Evolutionary conservation across 2,113 vertebrate genomes (phyloP).

Genomic region (Tetrax tetrax): DNA sequence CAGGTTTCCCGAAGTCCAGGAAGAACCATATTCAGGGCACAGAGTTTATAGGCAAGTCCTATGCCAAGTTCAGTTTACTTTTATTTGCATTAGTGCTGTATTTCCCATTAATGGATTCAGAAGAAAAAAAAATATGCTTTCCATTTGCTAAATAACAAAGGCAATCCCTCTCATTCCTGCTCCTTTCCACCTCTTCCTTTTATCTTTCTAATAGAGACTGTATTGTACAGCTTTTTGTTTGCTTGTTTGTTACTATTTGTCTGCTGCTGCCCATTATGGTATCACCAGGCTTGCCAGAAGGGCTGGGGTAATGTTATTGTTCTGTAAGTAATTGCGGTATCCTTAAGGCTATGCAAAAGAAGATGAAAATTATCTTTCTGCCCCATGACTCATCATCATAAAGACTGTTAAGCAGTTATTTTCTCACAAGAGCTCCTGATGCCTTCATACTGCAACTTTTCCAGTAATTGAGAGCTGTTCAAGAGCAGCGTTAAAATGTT

Average conservation of each 20-base stretch:
- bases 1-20: neutral
- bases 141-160: neutral
- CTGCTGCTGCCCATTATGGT: neutral
- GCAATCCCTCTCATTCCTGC: neutral
- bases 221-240: neutral
- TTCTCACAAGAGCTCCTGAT: constrained; percentile 5
- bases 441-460: neutral
- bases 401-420: neutral
- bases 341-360: neutral
- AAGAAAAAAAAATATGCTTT: neutral
- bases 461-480: neutral
- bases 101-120: neutral
- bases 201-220: neutral
- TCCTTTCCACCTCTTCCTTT: neutral
- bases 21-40: neutral
- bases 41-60: neutral
- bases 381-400: neutral
- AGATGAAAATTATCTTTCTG: neutral
- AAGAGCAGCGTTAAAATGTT: neutral
- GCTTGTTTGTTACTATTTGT: neutral
- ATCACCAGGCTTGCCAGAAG: neutral
- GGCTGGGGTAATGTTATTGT: neutral
- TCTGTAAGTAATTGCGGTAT: neutral
- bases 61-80: neutral
- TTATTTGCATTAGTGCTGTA: neutral